A percentile compares a stretch with the other conserved stretches of the same genome.
Conservation (phyloP, 2,113 vertebrate genomes). For the Uria aalge region DNA sequence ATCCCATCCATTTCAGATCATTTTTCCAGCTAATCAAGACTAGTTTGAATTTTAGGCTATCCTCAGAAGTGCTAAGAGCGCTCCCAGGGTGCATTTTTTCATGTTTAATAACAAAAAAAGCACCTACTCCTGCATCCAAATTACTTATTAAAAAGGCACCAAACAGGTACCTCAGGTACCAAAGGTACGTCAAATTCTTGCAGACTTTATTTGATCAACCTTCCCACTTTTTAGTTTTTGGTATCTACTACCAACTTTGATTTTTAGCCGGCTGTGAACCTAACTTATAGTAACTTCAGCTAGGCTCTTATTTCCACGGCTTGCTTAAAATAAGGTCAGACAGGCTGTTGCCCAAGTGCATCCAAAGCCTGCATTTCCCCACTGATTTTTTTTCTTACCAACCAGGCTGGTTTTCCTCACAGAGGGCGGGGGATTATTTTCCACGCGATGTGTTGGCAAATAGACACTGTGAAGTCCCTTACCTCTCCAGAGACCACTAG, state of each 20-base stretch:
- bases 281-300: neutral
- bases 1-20: neutral
- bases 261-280: neutral
- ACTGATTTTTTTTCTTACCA: too few species aligned
- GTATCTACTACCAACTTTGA: neutral
- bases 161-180: too few species aligned
- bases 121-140: neutral
- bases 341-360: neutral
- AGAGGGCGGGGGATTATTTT: neutral
- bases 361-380: neutral
- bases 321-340: neutral
- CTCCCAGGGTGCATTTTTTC: neutral
- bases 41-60: neutral
- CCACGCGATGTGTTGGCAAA: neutral
- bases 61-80: neutral
- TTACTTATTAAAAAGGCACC: neutral
- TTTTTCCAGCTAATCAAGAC: neutral
- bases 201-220: neutral
- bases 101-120: neutral
- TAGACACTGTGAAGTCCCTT: neutral
- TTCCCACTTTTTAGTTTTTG: neutral
- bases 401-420: neutral
- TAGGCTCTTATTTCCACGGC: neutral
- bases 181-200: neutral
- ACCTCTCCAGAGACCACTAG: neutral